These are phyloP conservation scores for Polypedilum vanderplanki DNA, from an alignment of 1,140 invertebrate species.

Conservation along the genomic window DNA sequence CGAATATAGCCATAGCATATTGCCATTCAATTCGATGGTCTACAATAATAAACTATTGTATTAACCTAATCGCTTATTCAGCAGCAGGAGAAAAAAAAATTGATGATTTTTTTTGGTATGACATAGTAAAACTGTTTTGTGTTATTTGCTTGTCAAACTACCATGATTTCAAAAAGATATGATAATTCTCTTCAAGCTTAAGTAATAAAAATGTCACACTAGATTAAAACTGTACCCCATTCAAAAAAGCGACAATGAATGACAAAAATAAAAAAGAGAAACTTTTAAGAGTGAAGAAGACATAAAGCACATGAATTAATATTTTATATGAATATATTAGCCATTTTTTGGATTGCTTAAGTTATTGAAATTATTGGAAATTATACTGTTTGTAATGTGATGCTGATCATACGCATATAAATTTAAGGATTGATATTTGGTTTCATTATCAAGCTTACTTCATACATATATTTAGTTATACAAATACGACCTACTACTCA, in stretches of 20 bases:
- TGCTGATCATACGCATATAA: conserved; percentile 12
- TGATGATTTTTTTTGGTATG: not conserved
- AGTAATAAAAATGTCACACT: not conserved
- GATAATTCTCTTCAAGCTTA: not conserved
- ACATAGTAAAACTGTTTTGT: not conserved
- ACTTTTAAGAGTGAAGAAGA: conserved; percentile 11
- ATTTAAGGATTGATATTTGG: not conserved
- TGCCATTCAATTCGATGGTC: too few relatives aligned
- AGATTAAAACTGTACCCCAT: not conserved
- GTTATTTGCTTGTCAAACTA: not conserved
- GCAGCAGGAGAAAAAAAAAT: not conserved
- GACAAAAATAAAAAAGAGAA: not conserved
- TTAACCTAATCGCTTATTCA: not conserved
- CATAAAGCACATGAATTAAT: conserved; percentile 7
- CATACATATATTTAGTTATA: too few relatives aligned
- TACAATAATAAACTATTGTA: conserved; percentile 15
- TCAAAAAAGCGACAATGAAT: not conserved
- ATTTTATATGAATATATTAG: not conserved
- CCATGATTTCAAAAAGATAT: not conserved
- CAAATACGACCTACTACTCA: not conserved
- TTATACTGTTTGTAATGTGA: not conserved
- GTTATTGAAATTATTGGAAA: conserved; percentile 13
- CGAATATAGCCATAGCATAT: not conserved
- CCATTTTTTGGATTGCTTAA: not conserved
- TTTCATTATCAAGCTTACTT: not conserved